Conservation (phyloP, 2,113 vertebrate species). For the Hypanus sabinus region DNA sequence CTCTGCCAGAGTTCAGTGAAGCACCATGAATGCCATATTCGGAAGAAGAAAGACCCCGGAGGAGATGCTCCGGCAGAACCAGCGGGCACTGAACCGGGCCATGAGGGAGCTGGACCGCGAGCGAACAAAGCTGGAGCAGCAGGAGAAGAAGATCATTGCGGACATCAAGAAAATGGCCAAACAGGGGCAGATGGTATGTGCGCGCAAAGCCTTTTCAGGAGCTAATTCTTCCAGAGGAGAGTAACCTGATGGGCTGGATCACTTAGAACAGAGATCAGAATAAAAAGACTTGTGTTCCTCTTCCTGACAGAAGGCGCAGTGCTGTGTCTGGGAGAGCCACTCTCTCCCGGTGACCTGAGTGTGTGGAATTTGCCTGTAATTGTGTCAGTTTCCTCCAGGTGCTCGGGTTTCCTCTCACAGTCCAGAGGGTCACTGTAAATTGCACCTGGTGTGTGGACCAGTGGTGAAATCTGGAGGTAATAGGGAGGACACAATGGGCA, state of each 20-base stretch:
- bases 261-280: not conserved
- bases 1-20: not conserved
- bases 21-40: constrained; percentile 74
- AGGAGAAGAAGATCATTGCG: constrained; percentile 90
- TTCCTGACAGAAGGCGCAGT: no score
- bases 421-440: no score
- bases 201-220: not conserved
- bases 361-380: no score
- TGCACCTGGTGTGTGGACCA: no score
- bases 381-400: no score
- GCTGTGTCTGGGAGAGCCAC: no score
- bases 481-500: no score
- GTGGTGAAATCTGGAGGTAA: no score
- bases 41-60: constrained; percentile 82
- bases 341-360: no score
- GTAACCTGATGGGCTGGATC: not conserved
- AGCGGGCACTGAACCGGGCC: constrained; percentile 73
- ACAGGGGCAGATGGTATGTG: constrained; percentile 84
- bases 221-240: not conserved
- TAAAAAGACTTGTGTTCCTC: no score
- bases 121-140: constrained; percentile 73
- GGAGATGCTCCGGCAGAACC: constrained; percentile 83
- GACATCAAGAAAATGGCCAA: constrained; percentile 97
- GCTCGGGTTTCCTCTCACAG: no score
- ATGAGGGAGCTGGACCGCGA: constrained; percentile 85